Conservation (phyloP, 2,797 vertebrate species). For the Pangasius sanitwongsei region DNA sequence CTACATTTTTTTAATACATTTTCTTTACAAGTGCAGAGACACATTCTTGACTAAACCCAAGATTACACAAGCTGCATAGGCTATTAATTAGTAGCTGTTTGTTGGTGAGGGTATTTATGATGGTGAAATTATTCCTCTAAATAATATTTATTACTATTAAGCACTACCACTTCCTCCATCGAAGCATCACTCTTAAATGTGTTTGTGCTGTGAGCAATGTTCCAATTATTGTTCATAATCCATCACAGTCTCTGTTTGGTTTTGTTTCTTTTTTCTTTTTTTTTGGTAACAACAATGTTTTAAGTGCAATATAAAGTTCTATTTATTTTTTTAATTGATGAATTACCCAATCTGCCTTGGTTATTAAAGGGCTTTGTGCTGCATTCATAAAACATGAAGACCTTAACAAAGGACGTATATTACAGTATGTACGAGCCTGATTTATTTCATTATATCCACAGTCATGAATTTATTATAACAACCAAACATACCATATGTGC, state of each 20-base stretch:
- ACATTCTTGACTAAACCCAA: background rate
- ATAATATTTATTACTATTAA: constrained; percentile 35
- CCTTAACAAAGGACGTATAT: background rate
- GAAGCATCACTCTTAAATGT: background rate
- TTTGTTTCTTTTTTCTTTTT: background rate
- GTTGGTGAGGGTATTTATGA: constrained; percentile 5
- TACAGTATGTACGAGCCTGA: background rate
- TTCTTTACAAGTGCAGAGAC: background rate
- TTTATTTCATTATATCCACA: constrained; percentile 2
- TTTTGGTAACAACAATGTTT: background rate
- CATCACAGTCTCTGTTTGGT: background rate
- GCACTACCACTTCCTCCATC: background rate
- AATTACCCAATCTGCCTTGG: background rate
- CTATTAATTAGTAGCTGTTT: constrained; percentile 21
- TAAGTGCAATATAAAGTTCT: constrained; percentile 1
- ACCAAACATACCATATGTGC: background rate
- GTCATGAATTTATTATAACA: constrained; percentile 20
- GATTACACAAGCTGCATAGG: background rate
- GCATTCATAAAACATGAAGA: background rate
- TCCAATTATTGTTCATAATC: constrained; percentile 28
- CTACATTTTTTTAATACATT: background rate
- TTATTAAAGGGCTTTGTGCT: constrained; percentile 12
- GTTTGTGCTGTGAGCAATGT: constrained; percentile 11
- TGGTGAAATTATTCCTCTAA: constrained; percentile 7
- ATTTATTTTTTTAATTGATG: constrained; percentile 23